Conservation (phyloP, 92 coral and sea anemone genomes). For the Micromussa lordhowensis region DNA sequence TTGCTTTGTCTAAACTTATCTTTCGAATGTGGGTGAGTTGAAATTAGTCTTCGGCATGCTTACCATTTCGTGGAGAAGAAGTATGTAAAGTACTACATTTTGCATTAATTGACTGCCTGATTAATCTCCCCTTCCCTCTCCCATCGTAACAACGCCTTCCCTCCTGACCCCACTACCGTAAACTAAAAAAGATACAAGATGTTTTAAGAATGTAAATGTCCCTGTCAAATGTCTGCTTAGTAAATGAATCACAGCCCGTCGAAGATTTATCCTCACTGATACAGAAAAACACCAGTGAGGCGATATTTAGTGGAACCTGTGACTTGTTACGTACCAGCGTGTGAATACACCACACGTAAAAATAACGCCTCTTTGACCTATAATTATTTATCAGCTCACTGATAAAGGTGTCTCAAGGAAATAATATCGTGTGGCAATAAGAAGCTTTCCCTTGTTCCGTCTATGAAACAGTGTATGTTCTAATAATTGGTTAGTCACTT, state of each 20-base stretch:
- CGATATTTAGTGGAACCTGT: constrained; percentile 7
- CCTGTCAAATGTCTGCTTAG: background rate
- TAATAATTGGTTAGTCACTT: background rate
- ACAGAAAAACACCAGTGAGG: background rate
- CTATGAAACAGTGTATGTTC: background rate
- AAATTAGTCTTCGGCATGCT: background rate
- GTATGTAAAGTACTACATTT: background rate
- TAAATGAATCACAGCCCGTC: background rate
- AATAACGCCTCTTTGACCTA: background rate
- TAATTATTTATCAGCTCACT: constrained; percentile 17
- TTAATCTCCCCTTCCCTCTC: background rate
- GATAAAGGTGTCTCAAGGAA: background rate
- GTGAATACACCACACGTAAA: constrained; percentile 37
- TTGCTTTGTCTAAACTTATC: background rate
- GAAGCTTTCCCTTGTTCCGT: background rate
- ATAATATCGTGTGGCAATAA: background rate
- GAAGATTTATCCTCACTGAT: background rate
- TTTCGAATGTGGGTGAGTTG: background rate
- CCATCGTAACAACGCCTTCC: background rate
- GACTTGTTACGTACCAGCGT: constrained; percentile 3
- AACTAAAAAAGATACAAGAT: background rate
- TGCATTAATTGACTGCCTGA: background rate
- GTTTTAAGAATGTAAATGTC: background rate
- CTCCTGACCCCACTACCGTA: background rate
- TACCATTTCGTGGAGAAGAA: background rate